Evolutionary conservation across 1,140 invertebrate species (phyloP).

Genomic region (Trissolcus basalis): DNA sequence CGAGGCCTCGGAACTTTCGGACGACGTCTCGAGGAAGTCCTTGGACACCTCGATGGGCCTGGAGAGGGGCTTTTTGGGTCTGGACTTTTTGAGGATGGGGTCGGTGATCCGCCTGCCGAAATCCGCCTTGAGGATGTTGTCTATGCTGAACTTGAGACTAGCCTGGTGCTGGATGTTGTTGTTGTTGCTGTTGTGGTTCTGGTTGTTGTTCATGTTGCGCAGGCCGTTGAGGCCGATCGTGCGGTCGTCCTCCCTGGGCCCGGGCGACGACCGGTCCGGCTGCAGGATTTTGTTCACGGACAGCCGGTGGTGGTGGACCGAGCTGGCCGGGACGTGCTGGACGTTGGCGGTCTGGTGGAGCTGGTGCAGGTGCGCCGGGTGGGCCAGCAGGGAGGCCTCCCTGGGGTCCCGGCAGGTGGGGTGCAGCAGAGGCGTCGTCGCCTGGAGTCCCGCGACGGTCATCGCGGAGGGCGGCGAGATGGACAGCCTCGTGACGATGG

Average conservation of each 20-base stretch:
- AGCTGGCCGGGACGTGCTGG: slow-evolving; percentile 60
- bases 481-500: slow-evolving; percentile 69
- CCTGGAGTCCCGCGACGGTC: slow-evolving; percentile 64
- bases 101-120: slow-evolving; percentile 87
- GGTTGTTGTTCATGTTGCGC: slow-evolving; percentile 42
- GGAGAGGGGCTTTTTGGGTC: slow-evolving; percentile 71
- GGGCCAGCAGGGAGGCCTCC: slow-evolving; percentile 62
- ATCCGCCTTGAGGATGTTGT: slow-evolving; percentile 93
- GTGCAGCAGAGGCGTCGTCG: slow-evolving; percentile 64
- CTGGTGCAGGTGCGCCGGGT: slow-evolving; percentile 62
- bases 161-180: slow-evolving; percentile 79
- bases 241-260: slow-evolving; percentile 55
- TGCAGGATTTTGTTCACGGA: slow-evolving; percentile 69
- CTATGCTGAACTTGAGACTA: slow-evolving; percentile 91
- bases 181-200: slow-evolving; percentile 69
- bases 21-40: slow-evolving; percentile 71
- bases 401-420: slow-evolving; percentile 65
- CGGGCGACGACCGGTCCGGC: slow-evolving; percentile 56
- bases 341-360: slow-evolving; percentile 60
- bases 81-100: slow-evolving; percentile 79
- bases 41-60: slow-evolving; percentile 71
- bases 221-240: slow-evolving; percentile 37
- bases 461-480: slow-evolving; percentile 71
- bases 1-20: slow-evolving; percentile 68
- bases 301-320: slow-evolving; percentile 66